Conservation (phyloP, 2,113 vertebrate genomes). For the Puntigrus tetrazona region DNA sequence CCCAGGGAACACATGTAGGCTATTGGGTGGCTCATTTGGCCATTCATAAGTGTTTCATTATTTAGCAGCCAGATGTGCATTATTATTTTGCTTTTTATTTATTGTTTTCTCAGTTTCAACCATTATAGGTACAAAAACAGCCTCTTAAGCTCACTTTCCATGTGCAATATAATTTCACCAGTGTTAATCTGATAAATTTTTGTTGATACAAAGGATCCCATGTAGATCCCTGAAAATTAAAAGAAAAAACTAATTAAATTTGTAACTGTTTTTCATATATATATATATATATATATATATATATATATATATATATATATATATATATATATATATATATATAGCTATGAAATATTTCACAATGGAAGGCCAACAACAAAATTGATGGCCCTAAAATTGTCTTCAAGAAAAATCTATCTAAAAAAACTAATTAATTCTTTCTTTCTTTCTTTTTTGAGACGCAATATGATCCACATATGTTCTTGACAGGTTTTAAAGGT, state of each 20-base stretch:
- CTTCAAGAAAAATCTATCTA: not conserved
- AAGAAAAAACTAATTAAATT: not conserved
- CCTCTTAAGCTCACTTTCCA: not conserved
- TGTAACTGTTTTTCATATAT: too few relatives aligned
- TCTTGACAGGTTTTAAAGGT: not conserved
- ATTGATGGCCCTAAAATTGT: not conserved
- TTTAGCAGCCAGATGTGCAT: constrained; percentile 1
- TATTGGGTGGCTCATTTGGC: not conserved
- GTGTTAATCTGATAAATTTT: not conserved
- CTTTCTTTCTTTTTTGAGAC: not conserved
- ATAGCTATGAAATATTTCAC: too few relatives aligned
- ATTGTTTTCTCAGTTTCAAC: not conserved
- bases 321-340: too few relatives aligned
- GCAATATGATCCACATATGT: not conserved
- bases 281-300: not conserved
- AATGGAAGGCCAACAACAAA: not conserved
- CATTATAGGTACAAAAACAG: not conserved
- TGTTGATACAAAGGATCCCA: not conserved
- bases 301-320: too few relatives aligned
- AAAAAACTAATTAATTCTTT: too few relatives aligned
- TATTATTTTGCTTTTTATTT: not conserved
- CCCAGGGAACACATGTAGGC: not conserved
- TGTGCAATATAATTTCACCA: not conserved
- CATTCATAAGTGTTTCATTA: not conserved
- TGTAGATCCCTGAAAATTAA: not conserved